Evolutionary conservation across 2,797 vertebrate species (phyloP).

Genomic region (Limnodromus scolopaceus): DNA sequence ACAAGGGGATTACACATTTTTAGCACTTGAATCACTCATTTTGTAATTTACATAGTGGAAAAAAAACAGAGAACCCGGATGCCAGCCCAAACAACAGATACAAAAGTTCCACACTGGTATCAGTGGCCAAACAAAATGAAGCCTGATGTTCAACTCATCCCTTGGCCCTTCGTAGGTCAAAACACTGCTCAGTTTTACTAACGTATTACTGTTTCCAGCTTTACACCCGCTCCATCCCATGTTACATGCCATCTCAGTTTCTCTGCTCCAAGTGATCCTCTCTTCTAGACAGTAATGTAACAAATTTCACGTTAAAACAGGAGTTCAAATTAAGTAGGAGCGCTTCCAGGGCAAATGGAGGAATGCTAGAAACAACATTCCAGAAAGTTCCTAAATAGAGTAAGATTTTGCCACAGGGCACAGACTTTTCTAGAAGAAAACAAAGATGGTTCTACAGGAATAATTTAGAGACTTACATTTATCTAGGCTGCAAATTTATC

Average conservation of each 20-base stretch:
- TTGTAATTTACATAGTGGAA: not conserved
- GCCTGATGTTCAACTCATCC: not conserved
- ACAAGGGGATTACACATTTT: not conserved
- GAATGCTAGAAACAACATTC: not conserved
- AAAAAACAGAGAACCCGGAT: not conserved
- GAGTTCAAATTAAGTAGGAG: not conserved
- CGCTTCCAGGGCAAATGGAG: not conserved
- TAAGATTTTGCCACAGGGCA: not conserved
- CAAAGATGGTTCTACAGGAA: not conserved
- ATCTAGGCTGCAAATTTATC: not conserved
- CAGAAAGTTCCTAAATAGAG: not conserved
- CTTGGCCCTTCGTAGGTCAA: not conserved
- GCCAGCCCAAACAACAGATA: not conserved
- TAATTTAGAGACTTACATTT: not conserved
- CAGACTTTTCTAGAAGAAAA: not conserved
- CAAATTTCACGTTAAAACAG: not conserved
- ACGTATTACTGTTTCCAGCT: not conserved
- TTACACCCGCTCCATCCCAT: not conserved
- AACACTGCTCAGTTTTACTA: not conserved
- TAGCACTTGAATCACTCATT: fast-evolving
- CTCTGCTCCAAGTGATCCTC: not conserved
- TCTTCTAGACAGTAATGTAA: not conserved
- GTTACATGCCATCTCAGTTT: not conserved
- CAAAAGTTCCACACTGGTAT: not conserved
- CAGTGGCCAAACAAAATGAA: not conserved